These are phyloP conservation scores for Toxostoma redivivum DNA, from an alignment of 2,113 vertebrate genomes.

Conservation along the genomic window DNA sequence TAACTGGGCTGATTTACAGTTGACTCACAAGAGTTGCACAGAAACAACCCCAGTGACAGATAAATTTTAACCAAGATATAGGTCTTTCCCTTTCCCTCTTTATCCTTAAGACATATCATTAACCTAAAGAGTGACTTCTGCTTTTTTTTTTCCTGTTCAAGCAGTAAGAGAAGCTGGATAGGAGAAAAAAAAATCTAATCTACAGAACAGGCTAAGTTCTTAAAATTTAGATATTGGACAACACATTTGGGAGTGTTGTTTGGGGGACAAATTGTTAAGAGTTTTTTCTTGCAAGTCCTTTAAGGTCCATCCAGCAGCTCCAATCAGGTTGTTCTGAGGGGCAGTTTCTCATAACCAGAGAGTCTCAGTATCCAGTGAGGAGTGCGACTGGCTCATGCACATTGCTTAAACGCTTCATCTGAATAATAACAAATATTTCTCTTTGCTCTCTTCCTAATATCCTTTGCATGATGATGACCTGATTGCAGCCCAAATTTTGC, in stretches of 20 bases:
- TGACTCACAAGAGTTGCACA: not conserved
- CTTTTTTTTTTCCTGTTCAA: not conserved
- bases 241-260: not conserved
- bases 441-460: not conserved
- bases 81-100: not conserved
- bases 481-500: not conserved
- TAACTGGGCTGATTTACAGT: not conserved
- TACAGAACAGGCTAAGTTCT: not conserved
- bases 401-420: not conserved
- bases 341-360: not conserved
- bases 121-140: not conserved
- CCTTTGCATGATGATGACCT: not conserved
- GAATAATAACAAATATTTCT: not conserved
- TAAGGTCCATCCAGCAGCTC: not conserved
- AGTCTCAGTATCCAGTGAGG: not conserved
- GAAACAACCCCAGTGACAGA: not conserved
- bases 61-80: not conserved
- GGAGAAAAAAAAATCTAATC: not conserved
- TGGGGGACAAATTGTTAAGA: not conserved
- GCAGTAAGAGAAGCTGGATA: not conserved
- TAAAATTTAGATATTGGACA: not conserved
- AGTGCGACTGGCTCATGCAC: not conserved
- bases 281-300: not conserved
- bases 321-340: not conserved
- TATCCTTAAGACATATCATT: not conserved